A percentile compares a stretch with the other conserved stretches of the same genome.
These are phyloP conservation scores for Mystacides longicornis DNA, from an alignment of 2,888 invertebrate genomes.

Conservation along the genomic window DNA sequence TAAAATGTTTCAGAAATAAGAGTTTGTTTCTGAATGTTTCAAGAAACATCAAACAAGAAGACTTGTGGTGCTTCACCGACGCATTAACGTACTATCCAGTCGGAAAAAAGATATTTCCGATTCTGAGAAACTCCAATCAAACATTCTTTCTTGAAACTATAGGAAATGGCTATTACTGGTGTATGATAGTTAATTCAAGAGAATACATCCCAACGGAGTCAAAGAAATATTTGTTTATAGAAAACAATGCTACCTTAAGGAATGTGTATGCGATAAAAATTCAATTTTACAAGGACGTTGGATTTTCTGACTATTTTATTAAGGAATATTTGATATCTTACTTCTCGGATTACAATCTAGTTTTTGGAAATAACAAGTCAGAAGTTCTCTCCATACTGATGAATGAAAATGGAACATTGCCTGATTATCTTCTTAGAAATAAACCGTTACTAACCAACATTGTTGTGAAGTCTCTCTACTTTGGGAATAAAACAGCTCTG, in stretches of 20 bases:
- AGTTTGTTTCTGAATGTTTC: not conserved
- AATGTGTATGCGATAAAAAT: slow-evolving; percentile 9
- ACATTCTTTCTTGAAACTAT: slow-evolving; percentile 32
- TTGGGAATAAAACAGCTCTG: not conserved
- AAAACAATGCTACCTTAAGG: not conserved
- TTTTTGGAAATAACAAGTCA: not conserved
- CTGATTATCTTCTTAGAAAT: not conserved
- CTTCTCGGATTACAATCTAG: not conserved
- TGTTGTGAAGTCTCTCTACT: not conserved
- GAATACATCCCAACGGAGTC: slow-evolving; percentile 32
- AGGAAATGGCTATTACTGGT: slow-evolving; percentile 44
- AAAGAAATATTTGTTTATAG: slow-evolving; percentile 31
- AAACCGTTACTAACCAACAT: not conserved
- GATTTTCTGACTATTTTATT: not conserved
- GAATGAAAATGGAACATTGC: not conserved
- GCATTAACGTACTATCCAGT: slow-evolving; percentile 34
- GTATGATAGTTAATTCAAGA: slow-evolving; percentile 34
- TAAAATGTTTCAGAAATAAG: not conserved
- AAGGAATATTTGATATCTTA: slow-evolving; percentile 1
- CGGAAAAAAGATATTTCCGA: slow-evolving; percentile 28
- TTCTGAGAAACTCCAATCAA: slow-evolving; percentile 25
- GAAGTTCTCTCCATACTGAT: not conserved
- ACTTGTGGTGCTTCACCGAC: slow-evolving; percentile 41
- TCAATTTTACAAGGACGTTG: not conserved
- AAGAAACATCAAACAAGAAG: slow-evolving; percentile 18